Evolutionary conservation across 2,888 invertebrate genomes (phyloP).

Genomic region (Azorinus chamasolen): DNA sequence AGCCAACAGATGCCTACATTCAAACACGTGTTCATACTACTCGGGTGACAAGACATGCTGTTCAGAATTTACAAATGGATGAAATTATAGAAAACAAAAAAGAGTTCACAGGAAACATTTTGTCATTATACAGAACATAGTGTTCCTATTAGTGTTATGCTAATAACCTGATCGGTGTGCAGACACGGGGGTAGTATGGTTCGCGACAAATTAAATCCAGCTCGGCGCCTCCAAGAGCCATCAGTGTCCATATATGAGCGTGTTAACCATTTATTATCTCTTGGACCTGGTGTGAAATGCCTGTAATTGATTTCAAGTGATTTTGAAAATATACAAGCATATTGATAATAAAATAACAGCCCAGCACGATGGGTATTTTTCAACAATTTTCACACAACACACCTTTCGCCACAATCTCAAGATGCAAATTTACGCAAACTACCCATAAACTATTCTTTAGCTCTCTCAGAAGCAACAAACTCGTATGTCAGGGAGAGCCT

Average conservation of each 20-base stretch:
- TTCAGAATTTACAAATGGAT: no score
- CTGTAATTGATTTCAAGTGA: slow-evolving; percentile 65
- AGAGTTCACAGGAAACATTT: no score
- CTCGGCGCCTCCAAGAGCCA: slow-evolving; percentile 45
- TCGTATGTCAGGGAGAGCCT: slow-evolving; percentile 50
- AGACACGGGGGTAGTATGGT: no score
- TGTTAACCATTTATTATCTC: slow-evolving; percentile 65
- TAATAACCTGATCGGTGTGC: no score
- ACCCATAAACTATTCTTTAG: slow-evolving; percentile 15
- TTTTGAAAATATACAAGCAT: slow-evolving; percentile 55
- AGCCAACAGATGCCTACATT: no score
- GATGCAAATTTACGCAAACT: slow-evolving; percentile 31
- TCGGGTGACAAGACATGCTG: no score
- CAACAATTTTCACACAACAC: slow-evolving; percentile 48
- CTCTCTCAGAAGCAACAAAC: slow-evolving; percentile 56
- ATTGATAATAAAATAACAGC: slow-evolving; percentile 43
- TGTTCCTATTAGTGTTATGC: no score
- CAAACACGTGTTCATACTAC: no score
- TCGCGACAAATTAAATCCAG: slow-evolving; percentile 27
- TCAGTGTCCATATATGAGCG: slow-evolving; percentile 39
- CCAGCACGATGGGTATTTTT: no score
- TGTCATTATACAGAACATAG: no score
- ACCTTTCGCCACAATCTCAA: slow-evolving; percentile 20
- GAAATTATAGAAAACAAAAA: no score
- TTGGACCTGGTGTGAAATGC: slow-evolving; percentile 53